These are phyloP conservation scores for Poecilia gillii DNA, from an alignment of 2,797 vertebrate genomes.

Conservation along the genomic window DNA sequence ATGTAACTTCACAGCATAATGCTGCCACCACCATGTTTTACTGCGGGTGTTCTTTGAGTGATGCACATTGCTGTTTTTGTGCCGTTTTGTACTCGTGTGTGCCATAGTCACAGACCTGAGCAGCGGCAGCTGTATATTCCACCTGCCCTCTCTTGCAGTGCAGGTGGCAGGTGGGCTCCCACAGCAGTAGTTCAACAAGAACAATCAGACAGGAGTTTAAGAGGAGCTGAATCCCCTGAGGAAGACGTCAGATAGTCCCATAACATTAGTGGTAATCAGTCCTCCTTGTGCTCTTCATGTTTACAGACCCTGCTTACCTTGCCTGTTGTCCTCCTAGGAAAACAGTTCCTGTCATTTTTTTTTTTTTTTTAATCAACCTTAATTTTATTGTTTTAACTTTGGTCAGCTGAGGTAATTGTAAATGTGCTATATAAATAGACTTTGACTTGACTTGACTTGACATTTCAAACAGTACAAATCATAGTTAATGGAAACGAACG, in stretches of 20 bases:
- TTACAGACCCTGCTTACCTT: not conserved
- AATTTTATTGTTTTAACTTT: too few species aligned
- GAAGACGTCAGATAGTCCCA: not conserved
- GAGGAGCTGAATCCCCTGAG: not conserved
- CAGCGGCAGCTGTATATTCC: not conserved
- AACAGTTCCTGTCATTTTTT: not conserved
- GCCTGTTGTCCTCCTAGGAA: not conserved
- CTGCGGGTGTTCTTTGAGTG: not conserved
- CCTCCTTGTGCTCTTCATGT: not conserved
- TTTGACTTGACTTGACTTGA: too few species aligned
- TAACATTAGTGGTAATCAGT: not conserved
- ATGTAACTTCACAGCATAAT: not conserved
- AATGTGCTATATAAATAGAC: too few species aligned
- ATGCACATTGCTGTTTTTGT: not conserved
- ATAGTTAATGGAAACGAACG: not conserved
- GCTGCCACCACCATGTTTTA: not conserved
- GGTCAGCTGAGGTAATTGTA: too few species aligned
- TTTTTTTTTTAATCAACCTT: not conserved
- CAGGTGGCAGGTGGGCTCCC: not conserved
- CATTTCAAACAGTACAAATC: not conserved
- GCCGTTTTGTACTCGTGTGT: not conserved
- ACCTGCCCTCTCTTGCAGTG: not conserved
- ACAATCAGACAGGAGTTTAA: not conserved
- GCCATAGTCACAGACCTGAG: not conserved
- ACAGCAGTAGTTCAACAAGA: not conserved